Base-by-base conservation (phyloP, 2,888 invertebrate genomes). In the Auanema sp. region DNA sequence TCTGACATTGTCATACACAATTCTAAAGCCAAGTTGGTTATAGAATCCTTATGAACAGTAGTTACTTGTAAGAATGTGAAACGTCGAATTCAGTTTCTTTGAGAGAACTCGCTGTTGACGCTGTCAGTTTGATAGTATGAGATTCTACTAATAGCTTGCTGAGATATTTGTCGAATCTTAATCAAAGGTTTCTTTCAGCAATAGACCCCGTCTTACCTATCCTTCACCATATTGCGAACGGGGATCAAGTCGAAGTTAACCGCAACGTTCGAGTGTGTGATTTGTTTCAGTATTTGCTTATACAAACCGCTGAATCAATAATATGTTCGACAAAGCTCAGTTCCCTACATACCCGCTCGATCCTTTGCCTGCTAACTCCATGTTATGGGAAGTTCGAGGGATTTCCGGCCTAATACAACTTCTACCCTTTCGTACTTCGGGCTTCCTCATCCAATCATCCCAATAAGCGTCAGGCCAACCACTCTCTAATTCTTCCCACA, bases 381-480 rank as follows among this genome's bases (percentile, higher is more conserved):
- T 96, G 59, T 82, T 77, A 52, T 77, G 76, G 2, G 75, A 90
- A 0, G 97, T 96, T 71, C 98, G 89, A 11, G 96, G 92, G 76
- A 99, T 89, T 87, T 98, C 98, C 0, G 98, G 98, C 68, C 98
- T 88, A 79, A 98, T 93, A 85, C 98, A 98, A 6, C 92, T 90
- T 68, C 93, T 88, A 64, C 64, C 65, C 77, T 90, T 89, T 59
- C 96, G 89, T 42, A 58, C 60, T 60, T 90, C 90, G 0, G 94
- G 94, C 80, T 92, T 90, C 18, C 98, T 88, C 79, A 99, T 92
- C 97, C 98, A 98, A 85, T 99, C 98, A 85, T 99, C 98, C 92
- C 98, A 99, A 86, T 94, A 84, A 3, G 54, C 63, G 2, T 58
- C 89, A 2, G 98, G 97, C 97, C 97, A 99, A 79, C 92, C 92